Evolutionary conservation across 2,797 vertebrate species (phyloP).

Genomic region (Hozukius guyotensis): DNA sequence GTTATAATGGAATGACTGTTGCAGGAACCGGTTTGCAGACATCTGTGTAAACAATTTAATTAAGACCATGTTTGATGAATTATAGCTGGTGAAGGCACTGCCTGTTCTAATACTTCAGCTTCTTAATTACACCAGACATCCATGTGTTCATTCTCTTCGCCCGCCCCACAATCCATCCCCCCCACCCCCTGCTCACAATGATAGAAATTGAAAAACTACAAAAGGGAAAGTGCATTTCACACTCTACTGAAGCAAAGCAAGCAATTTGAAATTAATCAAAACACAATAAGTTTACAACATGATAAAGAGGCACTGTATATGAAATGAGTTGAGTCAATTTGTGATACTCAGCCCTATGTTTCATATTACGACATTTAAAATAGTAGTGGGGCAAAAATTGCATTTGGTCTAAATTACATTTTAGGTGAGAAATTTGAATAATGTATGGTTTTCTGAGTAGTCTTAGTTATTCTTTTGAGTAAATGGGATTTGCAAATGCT

Average conservation of each 20-base stretch:
- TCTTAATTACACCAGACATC: slow-evolving; percentile 82
- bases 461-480: slow-evolving; percentile 4
- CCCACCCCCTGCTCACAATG: slow-evolving; percentile 60
- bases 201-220: slow-evolving; percentile 84
- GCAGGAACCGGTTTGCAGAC: slow-evolving; percentile 71
- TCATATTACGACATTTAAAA: slow-evolving; percentile 39
- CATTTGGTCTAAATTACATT: slow-evolving; percentile 24
- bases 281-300: slow-evolving; percentile 85
- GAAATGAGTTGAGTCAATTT: slow-evolving; percentile 70
- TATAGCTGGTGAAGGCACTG: slow-evolving; percentile 75
- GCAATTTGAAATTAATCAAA: slow-evolving; percentile 88
- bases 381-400: slow-evolving; percentile 2
- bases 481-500: slow-evolving; percentile 22
- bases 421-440: slow-evolving; percentile 1
- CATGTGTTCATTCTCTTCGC: slow-evolving; percentile 72
- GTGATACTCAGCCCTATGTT: slow-evolving; percentile 47
- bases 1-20: slow-evolving; percentile 65
- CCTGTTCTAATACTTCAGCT: slow-evolving; percentile 79
- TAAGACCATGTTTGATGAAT: slow-evolving; percentile 84
- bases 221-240: slow-evolving; percentile 87
- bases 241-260: slow-evolving; percentile 86
- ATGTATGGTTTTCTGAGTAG: not conserved
- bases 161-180: slow-evolving; percentile 33
- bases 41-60: slow-evolving; percentile 87
- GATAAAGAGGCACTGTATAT: slow-evolving; percentile 78